These are phyloP conservation scores for Conistra vaccinii DNA, from an alignment of 2,888 invertebrate species.

Conservation along the genomic window DNA sequence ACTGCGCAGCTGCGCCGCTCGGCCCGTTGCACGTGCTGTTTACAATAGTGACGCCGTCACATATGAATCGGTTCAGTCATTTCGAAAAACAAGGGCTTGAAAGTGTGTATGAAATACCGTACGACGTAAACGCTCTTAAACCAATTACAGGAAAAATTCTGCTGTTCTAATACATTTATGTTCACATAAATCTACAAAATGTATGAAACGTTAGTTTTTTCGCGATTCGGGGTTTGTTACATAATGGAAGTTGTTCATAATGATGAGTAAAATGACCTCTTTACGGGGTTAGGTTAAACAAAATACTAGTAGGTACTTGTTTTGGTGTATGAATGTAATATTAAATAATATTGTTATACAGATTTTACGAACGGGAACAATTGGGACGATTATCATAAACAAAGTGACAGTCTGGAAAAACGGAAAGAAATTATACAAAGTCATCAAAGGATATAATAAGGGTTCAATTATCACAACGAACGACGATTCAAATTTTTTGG, in stretches of 20 bases:
- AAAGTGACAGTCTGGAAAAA: constrained; percentile 69
- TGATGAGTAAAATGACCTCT: background rate
- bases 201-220: background rate
- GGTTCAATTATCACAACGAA: constrained; percentile 22
- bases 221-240: too few species aligned
- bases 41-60: too few species aligned
- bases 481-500: constrained; percentile 71
- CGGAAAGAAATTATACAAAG: constrained; percentile 70
- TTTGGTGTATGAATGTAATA: background rate
- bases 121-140: too few species aligned
- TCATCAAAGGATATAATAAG: constrained; percentile 68
- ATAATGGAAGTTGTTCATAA: background rate
- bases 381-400: constrained; percentile 65
- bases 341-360: constrained; percentile 3
- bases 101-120: too few species aligned
- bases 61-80: too few species aligned
- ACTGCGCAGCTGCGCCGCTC: too few species aligned
- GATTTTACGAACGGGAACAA: constrained; percentile 33
- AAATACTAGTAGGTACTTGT: background rate
- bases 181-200: background rate
- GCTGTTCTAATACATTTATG: background rate
- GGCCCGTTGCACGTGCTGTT: too few species aligned
- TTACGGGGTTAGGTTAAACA: background rate
- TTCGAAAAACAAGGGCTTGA: too few species aligned
- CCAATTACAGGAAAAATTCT: background rate